Percentiles rank a stretch among this genome's conserved stretches.
Evolutionary conservation across 2,888 invertebrate species (phyloP).

Genomic region (Diarsia rubi): DNA sequence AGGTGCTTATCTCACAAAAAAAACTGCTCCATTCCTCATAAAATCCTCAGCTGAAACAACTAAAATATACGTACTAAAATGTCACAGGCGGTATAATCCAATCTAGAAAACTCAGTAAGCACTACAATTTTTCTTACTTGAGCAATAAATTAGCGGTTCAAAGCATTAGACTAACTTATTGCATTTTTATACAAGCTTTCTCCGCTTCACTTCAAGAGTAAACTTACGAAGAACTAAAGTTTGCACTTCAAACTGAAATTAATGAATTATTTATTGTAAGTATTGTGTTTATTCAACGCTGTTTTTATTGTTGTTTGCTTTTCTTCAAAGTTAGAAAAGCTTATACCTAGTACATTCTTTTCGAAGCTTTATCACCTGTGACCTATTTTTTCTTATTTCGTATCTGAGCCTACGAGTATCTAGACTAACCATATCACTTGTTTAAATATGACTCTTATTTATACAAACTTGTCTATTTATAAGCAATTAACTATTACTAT

Average conservation of each 20-base stretch:
- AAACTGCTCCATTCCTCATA: background rate
- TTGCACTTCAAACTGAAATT: conserved; percentile 48
- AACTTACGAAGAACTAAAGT: conserved; percentile 49
- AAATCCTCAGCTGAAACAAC: background rate
- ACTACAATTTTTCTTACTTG: conserved; percentile 46
- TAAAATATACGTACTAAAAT: conserved; percentile 5
- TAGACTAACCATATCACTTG: too few relatives aligned
- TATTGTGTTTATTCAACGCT: conserved; percentile 27
- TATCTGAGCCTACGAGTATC: too few relatives aligned
- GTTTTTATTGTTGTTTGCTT: conserved; percentile 7
- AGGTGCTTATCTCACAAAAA: background rate
- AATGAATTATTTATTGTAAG: conserved; percentile 49
- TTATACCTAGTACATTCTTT: background rate
- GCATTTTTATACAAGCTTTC: conserved; percentile 58
- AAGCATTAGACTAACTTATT: conserved; percentile 62
- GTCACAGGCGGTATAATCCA: conserved; percentile 15
- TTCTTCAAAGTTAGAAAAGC: background rate
- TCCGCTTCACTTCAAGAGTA: conserved; percentile 32
- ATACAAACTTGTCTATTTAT: too few relatives aligned
- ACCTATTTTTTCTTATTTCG: too few relatives aligned
- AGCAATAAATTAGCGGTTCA: conserved; percentile 51
- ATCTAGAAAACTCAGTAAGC: conserved; percentile 23
- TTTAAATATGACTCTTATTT: too few relatives aligned
- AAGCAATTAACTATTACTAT: too few relatives aligned
- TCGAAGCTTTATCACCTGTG: background rate